These are phyloP conservation scores for Allygus modestus DNA, from an alignment of 2,888 invertebrate species.

Conservation along the genomic window DNA sequence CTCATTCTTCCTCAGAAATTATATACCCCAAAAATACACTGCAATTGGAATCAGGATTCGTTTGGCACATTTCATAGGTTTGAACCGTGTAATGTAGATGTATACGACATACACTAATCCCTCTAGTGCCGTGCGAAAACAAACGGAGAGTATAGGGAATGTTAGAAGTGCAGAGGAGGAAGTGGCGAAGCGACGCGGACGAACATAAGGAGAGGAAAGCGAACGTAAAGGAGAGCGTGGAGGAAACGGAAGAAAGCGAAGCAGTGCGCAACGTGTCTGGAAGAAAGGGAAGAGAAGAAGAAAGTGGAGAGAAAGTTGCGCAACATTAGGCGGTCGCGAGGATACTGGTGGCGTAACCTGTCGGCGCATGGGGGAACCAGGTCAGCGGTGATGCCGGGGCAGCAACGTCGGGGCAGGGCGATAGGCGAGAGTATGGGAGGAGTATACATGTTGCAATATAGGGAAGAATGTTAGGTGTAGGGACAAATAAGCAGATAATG, in stretches of 20 bases:
- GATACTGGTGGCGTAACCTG: slow-evolving; percentile 6
- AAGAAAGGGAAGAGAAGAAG: slow-evolving; percentile 38
- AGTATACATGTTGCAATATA: too few relatives aligned
- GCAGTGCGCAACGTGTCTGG: not conserved
- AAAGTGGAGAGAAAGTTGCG: slow-evolving; percentile 56
- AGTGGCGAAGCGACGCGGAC: not conserved
- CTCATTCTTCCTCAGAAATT: too few relatives aligned
- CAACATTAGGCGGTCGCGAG: slow-evolving; percentile 11
- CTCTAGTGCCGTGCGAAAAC: too few relatives aligned
- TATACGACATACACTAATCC: too few relatives aligned
- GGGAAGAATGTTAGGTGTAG: too few relatives aligned
- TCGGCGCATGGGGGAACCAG: slow-evolving; percentile 1
- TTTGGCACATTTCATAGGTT: too few relatives aligned
- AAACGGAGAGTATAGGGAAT: too few relatives aligned
- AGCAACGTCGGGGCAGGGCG: not conserved
- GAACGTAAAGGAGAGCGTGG: not conserved
- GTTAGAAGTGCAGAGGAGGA: not conserved
- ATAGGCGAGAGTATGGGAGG: not conserved
- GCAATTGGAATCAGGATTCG: too few relatives aligned
- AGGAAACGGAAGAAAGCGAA: slow-evolving; percentile 42
- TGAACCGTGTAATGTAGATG: too few relatives aligned
- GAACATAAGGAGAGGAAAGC: not conserved
- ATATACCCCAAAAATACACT: too few relatives aligned
- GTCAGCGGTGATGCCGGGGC: slow-evolving; percentile 9
- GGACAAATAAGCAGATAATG: too few relatives aligned